These are phyloP conservation scores for Pherbina coryleti DNA, from an alignment of 2,888 invertebrate species.

Conservation along the genomic window DNA sequence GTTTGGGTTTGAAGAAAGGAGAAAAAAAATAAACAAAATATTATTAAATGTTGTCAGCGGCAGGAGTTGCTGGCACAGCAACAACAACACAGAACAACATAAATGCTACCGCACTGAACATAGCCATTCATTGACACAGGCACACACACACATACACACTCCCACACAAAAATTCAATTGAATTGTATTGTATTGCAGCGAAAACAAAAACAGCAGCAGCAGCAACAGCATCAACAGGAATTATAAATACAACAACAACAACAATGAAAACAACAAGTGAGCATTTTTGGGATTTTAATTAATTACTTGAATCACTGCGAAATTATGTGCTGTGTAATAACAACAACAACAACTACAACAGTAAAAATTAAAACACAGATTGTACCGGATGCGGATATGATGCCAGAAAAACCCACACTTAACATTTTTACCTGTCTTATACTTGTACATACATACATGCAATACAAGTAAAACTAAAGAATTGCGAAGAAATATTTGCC, in stretches of 20 bases:
- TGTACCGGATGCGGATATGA: background rate
- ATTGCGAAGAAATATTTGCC: no score
- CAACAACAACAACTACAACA: slow-evolving; percentile 16
- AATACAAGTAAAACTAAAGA: no score
- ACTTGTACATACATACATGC: no score
- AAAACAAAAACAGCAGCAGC: slow-evolving; percentile 10
- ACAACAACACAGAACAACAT: slow-evolving; percentile 10
- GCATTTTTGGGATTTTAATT: slow-evolving; percentile 39
- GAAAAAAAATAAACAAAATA: slow-evolving; percentile 13
- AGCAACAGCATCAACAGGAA: slow-evolving; percentile 34
- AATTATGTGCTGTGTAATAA: slow-evolving; percentile 4
- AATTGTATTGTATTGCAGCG: slow-evolving; percentile 25
- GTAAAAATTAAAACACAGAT: slow-evolving; percentile 29
- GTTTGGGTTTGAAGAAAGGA: background rate
- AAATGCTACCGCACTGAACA: background rate
- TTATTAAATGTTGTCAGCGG: slow-evolving; percentile 36
- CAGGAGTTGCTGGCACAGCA: slow-evolving; percentile 36
- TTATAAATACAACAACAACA: slow-evolving; percentile 29
- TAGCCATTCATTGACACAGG: background rate
- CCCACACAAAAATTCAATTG: slow-evolving; percentile 4
- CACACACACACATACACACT: background rate
- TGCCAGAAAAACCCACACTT: no score
- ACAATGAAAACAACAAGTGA: slow-evolving; percentile 6
- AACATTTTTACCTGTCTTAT: no score
- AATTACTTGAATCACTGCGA: slow-evolving; percentile 37